Base-by-base conservation (phyloP, 2,113 vertebrate species). In the Arenaria interpres region DNA sequence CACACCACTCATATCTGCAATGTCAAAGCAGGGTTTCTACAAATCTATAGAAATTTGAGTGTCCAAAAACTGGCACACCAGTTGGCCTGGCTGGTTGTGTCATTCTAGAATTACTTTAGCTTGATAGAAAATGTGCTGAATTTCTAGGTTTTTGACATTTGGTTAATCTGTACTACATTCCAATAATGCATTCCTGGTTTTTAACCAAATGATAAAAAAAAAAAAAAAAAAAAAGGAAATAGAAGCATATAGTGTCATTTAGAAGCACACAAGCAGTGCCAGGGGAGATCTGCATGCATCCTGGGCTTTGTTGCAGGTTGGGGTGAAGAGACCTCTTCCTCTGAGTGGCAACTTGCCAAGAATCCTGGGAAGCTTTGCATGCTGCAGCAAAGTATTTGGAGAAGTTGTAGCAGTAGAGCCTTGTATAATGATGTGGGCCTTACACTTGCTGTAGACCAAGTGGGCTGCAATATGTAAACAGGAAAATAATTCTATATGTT, bases 51-150 rank as follows among this genome's bases (percentile, higher is more conserved):
- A 53, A 7, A 25, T 67, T n/a, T n/a, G 30, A 54, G 33, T 33
- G 43, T 24, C 59, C 25, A 43, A 33, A 20, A 1, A 2, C 7
- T 85, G 43, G 16, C 43, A 12, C 1, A 0, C 15, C 3, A 2
- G 4, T 28, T 87, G 22, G 7, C 50, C 11, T 75, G 43, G 7
- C 56, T 75, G 12, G 3, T 41, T 76, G 19, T 51, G 27, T 56
- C 59, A 8, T 35, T 19, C 14, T 45, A 66, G 23, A 64, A 35
- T 79, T 79, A 48, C 27, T 75, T 53, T 27, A 80, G 32, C 8
- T 41, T 86, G 14, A 51, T 72, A 25, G 32, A 11, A 24, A 33
- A 78, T 0, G 0, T 46, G 46, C 15, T 60, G 53, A 68, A 30
- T 68, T 79, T 30, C 12, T 5, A 72, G 20, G 12, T 39, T 88